Base-by-base conservation (phyloP, 2,888 invertebrate genomes). In the Tinea trinotella region DNA sequence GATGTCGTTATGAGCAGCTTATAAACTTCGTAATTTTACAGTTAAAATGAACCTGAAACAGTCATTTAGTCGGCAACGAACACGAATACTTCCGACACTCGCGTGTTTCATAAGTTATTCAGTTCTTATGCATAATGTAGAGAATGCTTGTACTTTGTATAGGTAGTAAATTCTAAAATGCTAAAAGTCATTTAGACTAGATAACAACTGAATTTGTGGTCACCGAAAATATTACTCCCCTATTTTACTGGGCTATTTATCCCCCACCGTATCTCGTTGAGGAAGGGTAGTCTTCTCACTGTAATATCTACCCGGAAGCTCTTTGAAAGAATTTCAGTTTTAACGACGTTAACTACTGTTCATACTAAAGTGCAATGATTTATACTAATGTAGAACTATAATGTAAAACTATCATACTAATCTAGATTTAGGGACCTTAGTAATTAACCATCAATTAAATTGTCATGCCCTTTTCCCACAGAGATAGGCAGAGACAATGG, bases 261-360 rank as follows among this genome's bases (percentile, higher is more conserved):
- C 15, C 40, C n/a, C 40, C 40, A 2, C 40, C 6, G 40, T n/a
- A n/a, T n/a, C 40, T 40, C 13, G 13, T 40, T 40, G 40, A 1
- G 40, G n/a, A n/a, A 40, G 40, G 40, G 12, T 35, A 13, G 1
- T 40, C 13, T 13, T 30, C 30, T 30, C n/a, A 40, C 15, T 15
- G 13, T 40, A 40, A 12, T 13, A 7, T 40, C 40, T 40, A 40
- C 40, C 40, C 40, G 40, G 40, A 40, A 40, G 40, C 40, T 40
- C 2, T 30, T 30, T 22, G 22, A 30, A 30, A 30, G n/a, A 7
- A 30, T 10, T 4, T 7, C 3, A n/a, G 30, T 2, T 4, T 30
- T 30, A 30, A 30, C 3, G n/a, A 7, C 30, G 30, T 30, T n/a
- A n/a, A n/a, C n/a, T n/a, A n/a, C n/a, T n/a, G n/a, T n/a, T n/a